Base-by-base conservation (phyloP, 2,113 vertebrate genomes). In the Phoxinus phoxinus region DNA sequence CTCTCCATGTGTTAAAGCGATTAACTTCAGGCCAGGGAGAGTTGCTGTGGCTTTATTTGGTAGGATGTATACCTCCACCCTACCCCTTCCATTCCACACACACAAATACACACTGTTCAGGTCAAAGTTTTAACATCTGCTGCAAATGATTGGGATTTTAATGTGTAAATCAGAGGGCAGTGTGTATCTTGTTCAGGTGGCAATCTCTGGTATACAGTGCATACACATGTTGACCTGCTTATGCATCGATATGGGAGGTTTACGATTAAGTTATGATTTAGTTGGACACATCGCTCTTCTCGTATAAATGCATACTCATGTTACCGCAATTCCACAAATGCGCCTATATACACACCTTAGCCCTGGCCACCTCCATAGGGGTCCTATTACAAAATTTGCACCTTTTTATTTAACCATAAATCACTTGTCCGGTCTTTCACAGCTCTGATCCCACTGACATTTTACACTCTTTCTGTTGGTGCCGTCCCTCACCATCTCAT, bases 321-420 rank as follows among this genome's bases (percentile, higher is more conserved):
- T 87, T 85, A 85, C 67, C 6, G 32, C 56, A 72, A 41, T 83
- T 83, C 32, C 81, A 72, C 6, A 83, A 83, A 83, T 48, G 56
- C 48, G 9, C 65, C 48, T 30, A 56, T 72, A 30, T 65, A 44
- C 37, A 81, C 56, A 53, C 23, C 19, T n/a, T 63, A 67, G 27
- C 73, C 56, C 23, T 32, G 61, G 46, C 79, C 13, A 12, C 17
- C 19, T 77, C 44, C 74, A 56, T n/a, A 69, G 59, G 78, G 53
- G 27, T 88, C 87, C 67, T 75, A 27, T 88, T 86, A 6, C 72
- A 81, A 81, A 46, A 59, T 67, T 86, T 82, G 58, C 86, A 13
- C 73, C 79, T 53, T 73, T 89, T 86, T 88, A 88, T 90, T 87
- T 87, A 53, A 41, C 58, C 25, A 88, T 88, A 84, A 90, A 85